Base-by-base conservation (phyloP, 2,888 invertebrate species). In the Drosophila borborema region DNA sequence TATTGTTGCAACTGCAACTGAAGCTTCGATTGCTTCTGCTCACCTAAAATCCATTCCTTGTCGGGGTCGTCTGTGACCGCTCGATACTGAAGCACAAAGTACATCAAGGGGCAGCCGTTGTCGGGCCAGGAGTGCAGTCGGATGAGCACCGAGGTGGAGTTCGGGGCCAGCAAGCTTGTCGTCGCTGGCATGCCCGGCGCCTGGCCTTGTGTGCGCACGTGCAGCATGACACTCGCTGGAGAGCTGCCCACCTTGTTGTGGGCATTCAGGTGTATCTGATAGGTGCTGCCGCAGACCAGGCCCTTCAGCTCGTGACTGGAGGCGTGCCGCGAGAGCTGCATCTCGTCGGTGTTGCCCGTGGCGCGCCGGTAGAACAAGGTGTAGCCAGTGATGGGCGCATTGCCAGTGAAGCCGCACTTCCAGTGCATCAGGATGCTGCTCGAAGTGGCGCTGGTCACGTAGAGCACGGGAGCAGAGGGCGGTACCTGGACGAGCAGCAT, bases 361-460 rank as follows among this genome's bases (percentile, higher is more conserved):
- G 95, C 94, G 49, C 95, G 94, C 38, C 95, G 94, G 91, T 95
- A 96, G 91, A 95, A 95, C 34, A 96, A 92, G 1, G 95, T 95
- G 88, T 95, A 96, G 7, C 96, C 95, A 16, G 95, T 95, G 56
- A 96, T 94, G 0, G 95, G 94, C 9, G 96, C 95, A 58, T 95
- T 96, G 10, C 96, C 96, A 74, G 94, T 95, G 75, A 94, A 95
- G 16, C 95, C 95, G n/a, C 95, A 93, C 91, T 96, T 96, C 96
- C 96, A 96, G 80, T 96, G 96, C 80, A 96, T 94, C 51, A 96
- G 92, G 69, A 97, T 95, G 78, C 96, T 96, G 82, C 95, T 95
- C 58, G 96, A 95, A 0, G 97, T 97, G 3, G 96, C 96, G 87
- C 96, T 96, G 5, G 96, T 96, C 5, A 97, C 95, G 82, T 96